phyloP scores from a whole-genome alignment of 2,888 invertebrate genomes.

The Cryptus armator region DNA sequence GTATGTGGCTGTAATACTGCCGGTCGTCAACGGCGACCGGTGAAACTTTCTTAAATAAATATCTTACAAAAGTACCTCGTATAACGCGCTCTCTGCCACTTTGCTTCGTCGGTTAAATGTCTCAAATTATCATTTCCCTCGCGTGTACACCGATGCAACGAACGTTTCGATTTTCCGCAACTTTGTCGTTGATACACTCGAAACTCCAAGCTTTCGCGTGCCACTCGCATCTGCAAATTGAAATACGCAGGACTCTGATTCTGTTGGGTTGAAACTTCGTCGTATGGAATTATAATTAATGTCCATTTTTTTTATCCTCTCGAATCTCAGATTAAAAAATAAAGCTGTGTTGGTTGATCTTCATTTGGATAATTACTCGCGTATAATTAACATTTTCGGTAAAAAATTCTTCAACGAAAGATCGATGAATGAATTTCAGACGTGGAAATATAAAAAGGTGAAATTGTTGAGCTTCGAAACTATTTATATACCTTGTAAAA shows the following conservation, averaged over 20 bases:
- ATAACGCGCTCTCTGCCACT: conserved; percentile 31
- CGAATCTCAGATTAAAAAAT: background rate
- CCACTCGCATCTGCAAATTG: background rate
- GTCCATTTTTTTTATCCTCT: background rate
- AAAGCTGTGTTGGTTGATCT: too few species aligned
- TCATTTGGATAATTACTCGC: too few species aligned
- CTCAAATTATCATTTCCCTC: background rate
- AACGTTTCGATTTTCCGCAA: background rate
- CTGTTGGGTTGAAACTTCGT: background rate
- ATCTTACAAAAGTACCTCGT: conserved; percentile 73
- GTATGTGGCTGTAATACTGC: conserved; percentile 12
- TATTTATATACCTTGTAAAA: too few species aligned
- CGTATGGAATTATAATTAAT: background rate
- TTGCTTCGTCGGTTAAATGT: background rate
- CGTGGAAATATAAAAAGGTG: too few species aligned
- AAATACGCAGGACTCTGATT: background rate
- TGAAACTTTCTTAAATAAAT: conserved; percentile 75
- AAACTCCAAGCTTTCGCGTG: conserved; percentile 2
- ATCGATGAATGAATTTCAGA: too few species aligned
- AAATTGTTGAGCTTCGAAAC: too few species aligned
- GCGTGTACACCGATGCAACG: background rate
- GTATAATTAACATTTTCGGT: too few species aligned
- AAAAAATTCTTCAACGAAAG: too few species aligned
- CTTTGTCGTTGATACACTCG: conserved; percentile 14
- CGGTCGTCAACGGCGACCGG: conserved; percentile 1